Evolutionary conservation across 2,113 vertebrate genomes (phyloP), one percentile per base, ranked within the genome.

Genomic region (Cercopithecus mona): DNA sequence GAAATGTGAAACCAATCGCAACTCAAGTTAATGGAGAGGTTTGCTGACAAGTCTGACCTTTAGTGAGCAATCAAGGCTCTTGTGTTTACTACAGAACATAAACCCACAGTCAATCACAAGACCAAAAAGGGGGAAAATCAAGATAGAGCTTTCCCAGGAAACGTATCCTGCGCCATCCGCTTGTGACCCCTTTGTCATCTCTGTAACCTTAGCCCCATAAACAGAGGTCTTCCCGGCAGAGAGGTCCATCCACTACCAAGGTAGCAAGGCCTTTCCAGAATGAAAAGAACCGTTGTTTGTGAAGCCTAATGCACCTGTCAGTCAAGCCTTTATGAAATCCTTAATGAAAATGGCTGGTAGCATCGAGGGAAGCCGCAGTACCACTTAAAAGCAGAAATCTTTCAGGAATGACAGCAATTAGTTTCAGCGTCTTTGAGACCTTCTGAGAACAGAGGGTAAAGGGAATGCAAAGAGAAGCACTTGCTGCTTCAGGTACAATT

Each of bases 31-130:
- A 98, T 88, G 50, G 68, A 98, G 96, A 97, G 78, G 50, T 81
- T 14, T 88, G 76, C 68, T 90, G 97, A 97, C 86, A 98, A 88
- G 82, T 17, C 72, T 96, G 96, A 97, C 97, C 97, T 97, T 98
- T 87, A 88, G 93, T 97, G 96, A 98, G 96, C 92, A 97, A 40
- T 10, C 45, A 27, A 96, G 72, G 79, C 96, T 85, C 96, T 97
- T 75, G 73, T 86, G 90, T 96, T 97, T 98, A 95, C 90, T 95
- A 80, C 9, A 0, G 66, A 98, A 86, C 43, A 55, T 23, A 94
- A 97, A 93, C 76, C 96, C 80, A 68, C 76, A 91, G 68, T 55
- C 87, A 97, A 92, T 85, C 91, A 72, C 84, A 88, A 48, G 43
- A 45, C 85, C 64, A 45, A 18, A 91, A 92, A 88, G 85, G 90